Conservation (phyloP, 2,113 vertebrate genomes). For the Carassius gibelio region DNA sequence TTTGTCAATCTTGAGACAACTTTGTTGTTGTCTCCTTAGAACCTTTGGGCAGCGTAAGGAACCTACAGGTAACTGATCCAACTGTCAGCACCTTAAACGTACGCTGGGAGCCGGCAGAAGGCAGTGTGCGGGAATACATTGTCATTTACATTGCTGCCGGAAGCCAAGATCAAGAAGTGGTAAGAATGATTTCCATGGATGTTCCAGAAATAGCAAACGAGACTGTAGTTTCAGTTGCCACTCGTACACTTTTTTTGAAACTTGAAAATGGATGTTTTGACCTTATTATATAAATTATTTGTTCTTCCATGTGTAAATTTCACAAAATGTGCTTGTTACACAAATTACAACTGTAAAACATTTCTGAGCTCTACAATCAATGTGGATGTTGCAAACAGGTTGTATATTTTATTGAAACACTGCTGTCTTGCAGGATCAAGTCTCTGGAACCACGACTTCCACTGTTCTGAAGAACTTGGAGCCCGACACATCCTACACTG, state of each 20-base stretch:
- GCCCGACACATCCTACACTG: conserved; percentile 70
- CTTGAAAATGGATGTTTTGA: neutral
- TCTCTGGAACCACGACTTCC: conserved; percentile 87
- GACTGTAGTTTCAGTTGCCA: neutral
- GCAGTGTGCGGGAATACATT: conserved; percentile 89
- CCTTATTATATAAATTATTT: neutral
- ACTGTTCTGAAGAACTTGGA: conserved; percentile 70
- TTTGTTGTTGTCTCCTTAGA: conserved; percentile 68
- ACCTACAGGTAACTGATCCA: conserved; percentile 89
- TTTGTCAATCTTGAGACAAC: neutral
- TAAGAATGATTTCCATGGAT: conserved; percentile 1
- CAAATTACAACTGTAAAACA: neutral
- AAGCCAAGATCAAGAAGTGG: conserved; percentile 77
- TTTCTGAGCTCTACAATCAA: neutral
- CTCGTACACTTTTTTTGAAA: neutral
- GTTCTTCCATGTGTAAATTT: neutral
- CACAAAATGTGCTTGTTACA: neutral
- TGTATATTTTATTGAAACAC: neutral
- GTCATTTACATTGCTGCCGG: conserved; percentile 80
- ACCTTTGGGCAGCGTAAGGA: conserved; percentile 85
- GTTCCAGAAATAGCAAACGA: neutral
- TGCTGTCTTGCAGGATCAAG: conserved; percentile 77
- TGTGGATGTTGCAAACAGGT: neutral
- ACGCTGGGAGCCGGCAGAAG: conserved; percentile 91
- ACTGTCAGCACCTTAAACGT: conserved; percentile 91